phyloP scores from a whole-genome alignment of 1,140 invertebrate species.

The Leptoteleia sp. region DNA sequence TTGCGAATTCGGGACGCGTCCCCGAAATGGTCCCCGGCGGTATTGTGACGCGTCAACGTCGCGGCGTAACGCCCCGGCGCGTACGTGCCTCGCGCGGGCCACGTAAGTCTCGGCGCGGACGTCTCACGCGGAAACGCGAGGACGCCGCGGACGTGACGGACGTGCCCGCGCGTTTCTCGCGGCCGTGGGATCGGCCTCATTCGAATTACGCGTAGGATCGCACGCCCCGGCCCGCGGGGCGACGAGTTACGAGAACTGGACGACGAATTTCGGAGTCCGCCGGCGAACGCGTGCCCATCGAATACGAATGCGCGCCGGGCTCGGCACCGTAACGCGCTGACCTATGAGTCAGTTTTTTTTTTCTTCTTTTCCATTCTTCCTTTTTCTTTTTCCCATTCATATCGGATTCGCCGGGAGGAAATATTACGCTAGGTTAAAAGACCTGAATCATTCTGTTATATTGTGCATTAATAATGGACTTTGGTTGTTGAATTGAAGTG shows the following conservation, averaged over 20 bases:
- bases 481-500: no score
- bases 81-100: constrained; percentile 12
- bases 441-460: no score
- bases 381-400: no score
- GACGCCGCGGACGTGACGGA: constrained; percentile 47
- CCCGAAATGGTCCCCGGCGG: constrained; percentile 11
- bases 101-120: constrained; percentile 14
- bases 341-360: no score
- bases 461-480: no score
- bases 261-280: constrained; percentile 72
- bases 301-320: constrained; percentile 77
- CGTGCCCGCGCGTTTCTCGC: constrained; percentile 63
- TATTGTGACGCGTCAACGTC: neutral
- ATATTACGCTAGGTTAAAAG: no score
- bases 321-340: no score
- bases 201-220: no score
- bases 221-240: no score
- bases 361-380: no score
- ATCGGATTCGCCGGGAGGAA: no score
- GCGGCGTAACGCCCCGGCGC: constrained; percentile 8
- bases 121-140: constrained; percentile 66
- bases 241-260: constrained; percentile 55
- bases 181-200: no score
- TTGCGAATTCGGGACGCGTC: constrained; percentile 16
- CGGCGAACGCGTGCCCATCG: constrained; percentile 58